Evolutionary conservation across 1,140 invertebrate genomes (phyloP).

Genomic region (Aricia agestis): DNA sequence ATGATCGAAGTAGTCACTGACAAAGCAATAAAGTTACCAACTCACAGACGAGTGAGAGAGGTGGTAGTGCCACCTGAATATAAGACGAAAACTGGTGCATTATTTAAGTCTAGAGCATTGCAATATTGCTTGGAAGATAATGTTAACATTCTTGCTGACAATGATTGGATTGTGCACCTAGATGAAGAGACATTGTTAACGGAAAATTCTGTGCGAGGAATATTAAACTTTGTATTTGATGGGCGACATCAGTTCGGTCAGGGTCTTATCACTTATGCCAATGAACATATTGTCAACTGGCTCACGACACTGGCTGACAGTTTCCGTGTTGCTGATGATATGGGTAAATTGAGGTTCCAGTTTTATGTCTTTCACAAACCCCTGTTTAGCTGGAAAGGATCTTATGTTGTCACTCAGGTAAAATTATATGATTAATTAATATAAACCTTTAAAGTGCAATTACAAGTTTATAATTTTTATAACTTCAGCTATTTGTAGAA

Average conservation of each 20-base stretch:
- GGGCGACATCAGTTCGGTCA: constrained; percentile 98
- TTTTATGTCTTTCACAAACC: constrained; percentile 96
- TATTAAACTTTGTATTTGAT: constrained; percentile 96
- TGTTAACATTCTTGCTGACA: constrained; percentile 91
- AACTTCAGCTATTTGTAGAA: too few species aligned
- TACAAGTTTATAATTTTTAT: too few species aligned
- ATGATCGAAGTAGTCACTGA: constrained; percentile 98
- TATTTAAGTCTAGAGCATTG: constrained; percentile 96
- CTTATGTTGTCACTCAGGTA: constrained; percentile 95
- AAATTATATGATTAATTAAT: constrained; percentile 32
- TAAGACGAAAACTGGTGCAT: constrained; percentile 90
- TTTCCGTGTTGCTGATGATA: constrained; percentile 97
- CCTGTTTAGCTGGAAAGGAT: constrained; percentile 98
- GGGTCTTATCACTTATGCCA: constrained; percentile 98
- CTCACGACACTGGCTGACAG: constrained; percentile 97
- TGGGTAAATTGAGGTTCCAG: constrained; percentile 96
- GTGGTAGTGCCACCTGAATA: constrained; percentile 92
- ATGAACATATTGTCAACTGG: constrained; percentile 98
- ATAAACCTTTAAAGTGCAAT: too few species aligned
- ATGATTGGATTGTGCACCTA: constrained; percentile 98
- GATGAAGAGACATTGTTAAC: constrained; percentile 98
- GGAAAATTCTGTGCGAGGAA: constrained; percentile 92
- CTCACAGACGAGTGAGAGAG: constrained; percentile 86
- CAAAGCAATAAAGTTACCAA: constrained; percentile 85
- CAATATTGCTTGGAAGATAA: constrained; percentile 97